These are phyloP conservation scores for Anniella stebbinsi DNA, from an alignment of 2,797 vertebrate species.

Conservation along the genomic window DNA sequence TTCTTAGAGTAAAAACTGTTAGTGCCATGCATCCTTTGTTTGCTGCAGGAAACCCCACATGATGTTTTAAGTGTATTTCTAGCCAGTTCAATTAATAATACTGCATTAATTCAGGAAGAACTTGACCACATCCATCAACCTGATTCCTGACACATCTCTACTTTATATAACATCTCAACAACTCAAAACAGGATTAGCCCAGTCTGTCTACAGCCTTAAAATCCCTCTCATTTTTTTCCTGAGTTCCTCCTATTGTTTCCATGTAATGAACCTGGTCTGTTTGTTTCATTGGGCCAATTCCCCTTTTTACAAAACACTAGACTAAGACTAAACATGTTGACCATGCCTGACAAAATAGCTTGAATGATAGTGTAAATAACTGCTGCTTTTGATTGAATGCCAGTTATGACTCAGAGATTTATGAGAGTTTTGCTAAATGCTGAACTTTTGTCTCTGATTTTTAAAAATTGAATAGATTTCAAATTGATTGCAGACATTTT, in stretches of 20 bases:
- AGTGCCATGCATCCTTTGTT: neutral
- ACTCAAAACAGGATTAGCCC: slow-evolving; percentile 7
- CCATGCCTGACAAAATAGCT: slow-evolving; percentile 16
- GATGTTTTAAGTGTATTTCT: neutral
- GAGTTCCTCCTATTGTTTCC: neutral
- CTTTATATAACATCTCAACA: slow-evolving; percentile 13
- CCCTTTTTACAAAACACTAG: slow-evolving; percentile 5
- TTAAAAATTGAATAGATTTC: neutral
- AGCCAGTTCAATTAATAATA: neutral
- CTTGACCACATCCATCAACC: slow-evolving; percentile 4
- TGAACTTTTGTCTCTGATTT: neutral
- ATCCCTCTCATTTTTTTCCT: neutral
- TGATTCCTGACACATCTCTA: slow-evolving; percentile 13
- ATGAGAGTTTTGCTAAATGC: neutral
- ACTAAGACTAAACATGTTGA: slow-evolving; percentile 24
- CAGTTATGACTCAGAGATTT: slow-evolving; percentile 3
- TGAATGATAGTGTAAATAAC: slow-evolving; percentile 19
- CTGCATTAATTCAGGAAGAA: slow-evolving; percentile 7
- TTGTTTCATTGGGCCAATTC: slow-evolving; percentile 12
- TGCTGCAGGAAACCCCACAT: neutral
- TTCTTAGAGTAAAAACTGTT: neutral
- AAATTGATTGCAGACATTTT: neutral
- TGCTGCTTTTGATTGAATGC: neutral
- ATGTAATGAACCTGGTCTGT: neutral
- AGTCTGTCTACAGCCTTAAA: neutral